These are phyloP conservation scores for Loxodonta africana DNA, from an alignment of 2,113 vertebrate genomes.

Conservation along the genomic window DNA sequence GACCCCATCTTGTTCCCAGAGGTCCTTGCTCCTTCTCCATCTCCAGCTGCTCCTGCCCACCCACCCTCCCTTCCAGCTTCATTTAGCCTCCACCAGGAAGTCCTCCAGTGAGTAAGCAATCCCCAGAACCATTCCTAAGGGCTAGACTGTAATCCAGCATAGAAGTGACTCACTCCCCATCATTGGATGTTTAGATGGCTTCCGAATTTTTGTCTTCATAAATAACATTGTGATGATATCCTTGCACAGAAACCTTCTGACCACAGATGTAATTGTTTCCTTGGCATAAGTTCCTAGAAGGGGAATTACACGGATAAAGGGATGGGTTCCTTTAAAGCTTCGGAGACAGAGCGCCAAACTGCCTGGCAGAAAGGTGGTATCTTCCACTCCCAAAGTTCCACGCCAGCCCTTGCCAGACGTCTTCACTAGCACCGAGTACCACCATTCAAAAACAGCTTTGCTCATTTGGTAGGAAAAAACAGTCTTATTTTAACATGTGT, in stretches of 20 bases:
- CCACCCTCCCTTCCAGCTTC: neutral
- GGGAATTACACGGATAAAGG: neutral
- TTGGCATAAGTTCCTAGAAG: conserved; percentile 37
- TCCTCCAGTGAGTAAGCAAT: neutral
- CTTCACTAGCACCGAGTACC: neutral
- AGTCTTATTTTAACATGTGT: neutral
- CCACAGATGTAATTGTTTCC: neutral
- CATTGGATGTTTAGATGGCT: neutral
- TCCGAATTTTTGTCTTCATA: conserved; percentile 54
- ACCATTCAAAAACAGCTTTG: neutral
- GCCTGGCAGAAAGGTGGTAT: neutral
- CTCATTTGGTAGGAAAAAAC: neutral
- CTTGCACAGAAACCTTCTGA: neutral
- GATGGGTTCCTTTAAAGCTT: conserved; percentile 24
- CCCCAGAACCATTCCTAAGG: neutral
- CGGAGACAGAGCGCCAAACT: neutral
- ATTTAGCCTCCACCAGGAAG: neutral
- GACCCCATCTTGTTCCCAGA: neutral
- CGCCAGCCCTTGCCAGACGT: neutral
- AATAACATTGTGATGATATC: conserved; percentile 4
- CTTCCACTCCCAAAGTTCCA: neutral
- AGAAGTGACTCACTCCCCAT: neutral
- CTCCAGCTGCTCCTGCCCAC: accelerated
- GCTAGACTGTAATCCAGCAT: accelerated
- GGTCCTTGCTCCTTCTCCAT: neutral